Base-by-base conservation (phyloP, 2,797 vertebrate species). In the Neomorphus geoffroyi region DNA sequence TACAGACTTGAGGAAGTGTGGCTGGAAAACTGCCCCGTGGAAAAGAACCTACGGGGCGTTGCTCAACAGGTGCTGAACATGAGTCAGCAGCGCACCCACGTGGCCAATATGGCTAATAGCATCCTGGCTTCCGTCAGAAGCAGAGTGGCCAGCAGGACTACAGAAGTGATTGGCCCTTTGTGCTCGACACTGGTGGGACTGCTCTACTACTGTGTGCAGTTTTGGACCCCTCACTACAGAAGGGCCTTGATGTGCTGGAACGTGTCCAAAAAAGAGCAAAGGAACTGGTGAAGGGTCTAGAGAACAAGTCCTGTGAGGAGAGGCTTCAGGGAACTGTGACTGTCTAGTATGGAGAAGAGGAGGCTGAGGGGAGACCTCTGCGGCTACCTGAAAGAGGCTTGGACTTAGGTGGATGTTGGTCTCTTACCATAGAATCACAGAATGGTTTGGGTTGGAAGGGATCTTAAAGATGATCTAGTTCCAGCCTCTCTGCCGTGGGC, bases 11-110 rank as follows among this genome's bases (percentile, higher is more conserved):
- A n/a, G n/a, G n/a, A n/a, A n/a, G n/a, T n/a, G n/a, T n/a, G 33
- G 24, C n/a, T 80, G 41, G 27, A 50, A 27, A 41, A 23, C 9
- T 61, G 30, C 24, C 11, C 0, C 1, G 9, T 1, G 1, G 41
- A 30, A 45, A 86, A 58, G 7, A 46, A 53, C 11, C 28, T 50
- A 32, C n/a, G 13, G 6, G 3, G 2, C 35, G 33, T 6, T 62
- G 35, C 13, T 11, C 0, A 0, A 33, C 45, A 72, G 35, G 0
- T 0, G 6, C 7, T 54, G 30, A n/a, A n/a, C n/a, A n/a, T n/a
- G n/a, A n/a, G n/a, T n/a, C n/a, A n/a, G n/a, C n/a, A n/a, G n/a
- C n/a, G n/a, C n/a, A n/a, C n/a, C n/a, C n/a, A n/a, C n/a, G n/a
- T n/a, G n/a, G n/a, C n/a, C n/a, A n/a, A n/a, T n/a, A n/a, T n/a